phyloP scores from a whole-genome alignment of 2,888 invertebrate species.

The Venustoraphidia nigricollis region DNA sequence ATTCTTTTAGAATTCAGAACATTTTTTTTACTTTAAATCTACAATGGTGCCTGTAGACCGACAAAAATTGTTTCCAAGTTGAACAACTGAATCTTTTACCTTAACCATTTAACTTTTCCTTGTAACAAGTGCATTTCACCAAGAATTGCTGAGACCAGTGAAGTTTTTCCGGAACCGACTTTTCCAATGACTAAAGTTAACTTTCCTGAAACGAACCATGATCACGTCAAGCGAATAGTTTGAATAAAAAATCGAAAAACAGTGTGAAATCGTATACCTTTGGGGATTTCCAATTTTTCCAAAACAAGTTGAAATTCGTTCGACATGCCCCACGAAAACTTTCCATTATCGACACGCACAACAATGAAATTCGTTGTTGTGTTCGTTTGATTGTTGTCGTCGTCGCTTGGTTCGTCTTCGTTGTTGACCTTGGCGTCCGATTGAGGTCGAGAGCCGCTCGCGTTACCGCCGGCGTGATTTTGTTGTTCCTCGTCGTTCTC shows the following conservation, averaged over 20 bases:
- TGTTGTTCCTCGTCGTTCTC: constrained; percentile 11
- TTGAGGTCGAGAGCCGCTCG: not conserved
- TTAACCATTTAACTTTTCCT: constrained; percentile 48
- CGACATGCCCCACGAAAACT: constrained; percentile 32
- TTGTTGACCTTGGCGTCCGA: constrained; percentile 15
- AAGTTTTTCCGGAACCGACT: constrained; percentile 69
- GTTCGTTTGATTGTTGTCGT: not conserved
- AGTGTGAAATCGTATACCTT: constrained; percentile 17
- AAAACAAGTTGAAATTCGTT: not conserved
- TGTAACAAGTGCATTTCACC: constrained; percentile 60
- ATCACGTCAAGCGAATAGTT: not conserved
- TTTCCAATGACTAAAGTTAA: constrained; percentile 62
- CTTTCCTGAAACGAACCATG: constrained; percentile 32
- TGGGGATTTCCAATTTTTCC: constrained; percentile 22
- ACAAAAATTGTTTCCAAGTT: not conserved
- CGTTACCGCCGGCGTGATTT: constrained; percentile 1
- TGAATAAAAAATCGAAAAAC: not conserved
- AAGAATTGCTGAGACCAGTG: constrained; percentile 56
- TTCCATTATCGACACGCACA: constrained; percentile 15
- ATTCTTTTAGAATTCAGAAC: no score
- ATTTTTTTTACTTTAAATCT: no score
- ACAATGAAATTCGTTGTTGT: constrained; percentile 6
- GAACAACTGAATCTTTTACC: constrained; percentile 25
- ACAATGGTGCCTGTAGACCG: no score
- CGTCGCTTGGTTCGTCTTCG: constrained; percentile 12